phyloP scores from a whole-genome alignment of 2,113 vertebrate species.

The Dolichotis patagonum region DNA sequence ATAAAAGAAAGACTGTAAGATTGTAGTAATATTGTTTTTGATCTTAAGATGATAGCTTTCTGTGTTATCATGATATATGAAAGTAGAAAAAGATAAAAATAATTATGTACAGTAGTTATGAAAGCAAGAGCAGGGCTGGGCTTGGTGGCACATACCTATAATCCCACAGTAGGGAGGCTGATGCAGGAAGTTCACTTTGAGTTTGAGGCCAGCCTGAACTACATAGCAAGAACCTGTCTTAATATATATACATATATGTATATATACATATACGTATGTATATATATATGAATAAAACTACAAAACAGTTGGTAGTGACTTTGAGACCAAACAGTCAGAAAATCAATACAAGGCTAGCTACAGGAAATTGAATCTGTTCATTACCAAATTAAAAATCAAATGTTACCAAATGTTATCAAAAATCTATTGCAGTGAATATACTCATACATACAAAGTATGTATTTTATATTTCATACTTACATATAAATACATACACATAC shows the following conservation, averaged over 20 bases:
- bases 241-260: too few species aligned
- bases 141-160: background rate
- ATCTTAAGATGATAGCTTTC: background rate
- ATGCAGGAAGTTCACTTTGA: background rate
- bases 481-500: background rate
- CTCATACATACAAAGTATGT: background rate
- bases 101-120: background rate
- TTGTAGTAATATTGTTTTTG: background rate
- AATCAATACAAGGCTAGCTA: background rate
- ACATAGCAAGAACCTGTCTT: background rate
- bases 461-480: background rate
- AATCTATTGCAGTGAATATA: background rate
- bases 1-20: background rate
- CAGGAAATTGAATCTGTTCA: background rate
- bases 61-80: background rate
- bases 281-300: slow-evolving; percentile 20
- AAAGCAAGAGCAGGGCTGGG: background rate
- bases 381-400: too few species aligned
- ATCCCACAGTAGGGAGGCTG: background rate
- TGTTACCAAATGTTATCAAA: slow-evolving; percentile 15
- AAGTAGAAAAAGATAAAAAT: slow-evolving; percentile 38
- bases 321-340: background rate
- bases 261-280: too few species aligned
- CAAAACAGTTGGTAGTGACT: background rate
- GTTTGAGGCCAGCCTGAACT: background rate